phyloP scores from a whole-genome alignment of 2,113 vertebrate genomes.

The Propithecus coquereli region DNA sequence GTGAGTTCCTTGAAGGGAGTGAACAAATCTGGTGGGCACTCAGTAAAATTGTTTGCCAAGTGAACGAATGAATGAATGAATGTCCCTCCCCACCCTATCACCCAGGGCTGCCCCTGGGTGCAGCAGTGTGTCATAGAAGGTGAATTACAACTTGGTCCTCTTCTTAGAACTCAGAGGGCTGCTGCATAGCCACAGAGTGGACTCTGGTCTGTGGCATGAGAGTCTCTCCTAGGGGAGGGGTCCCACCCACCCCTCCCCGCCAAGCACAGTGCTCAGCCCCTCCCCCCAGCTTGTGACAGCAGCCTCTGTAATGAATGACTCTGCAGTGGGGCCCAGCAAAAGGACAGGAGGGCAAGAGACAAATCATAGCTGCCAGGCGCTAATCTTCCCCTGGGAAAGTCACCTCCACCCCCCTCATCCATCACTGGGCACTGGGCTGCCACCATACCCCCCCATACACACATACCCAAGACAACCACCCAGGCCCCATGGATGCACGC shows the following conservation, averaged over 20 bases:
- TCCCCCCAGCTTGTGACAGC: constrained; percentile 65
- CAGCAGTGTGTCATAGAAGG: not conserved
- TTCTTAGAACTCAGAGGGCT: not conserved
- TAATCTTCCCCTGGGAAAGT: constrained; percentile 80
- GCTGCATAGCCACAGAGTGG: not conserved
- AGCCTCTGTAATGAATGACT: constrained; percentile 74
- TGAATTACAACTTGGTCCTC: not conserved
- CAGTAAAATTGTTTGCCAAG: not conserved
- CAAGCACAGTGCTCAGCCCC: not conserved
- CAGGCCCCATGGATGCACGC: not conserved
- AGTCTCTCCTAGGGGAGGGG: not conserved
- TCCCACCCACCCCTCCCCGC: not conserved
- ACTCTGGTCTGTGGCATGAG: constrained; percentile 35
- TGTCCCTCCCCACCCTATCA: not conserved
- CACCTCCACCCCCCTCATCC: constrained; percentile 77
- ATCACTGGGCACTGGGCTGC: constrained; percentile 75
- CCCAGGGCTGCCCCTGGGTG: not conserved
- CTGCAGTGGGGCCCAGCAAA: constrained; percentile 71
- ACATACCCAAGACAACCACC: constrained; percentile 53
- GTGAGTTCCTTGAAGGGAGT: not conserved
- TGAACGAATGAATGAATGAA: not conserved
- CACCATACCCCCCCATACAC: not conserved
- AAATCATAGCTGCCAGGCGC: constrained; percentile 80
- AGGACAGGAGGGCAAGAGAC: constrained; percentile 75
- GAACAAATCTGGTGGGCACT: not conserved